phyloP scores from a whole-genome alignment of 1,140 invertebrate species.

The Drosophila lini region DNA sequence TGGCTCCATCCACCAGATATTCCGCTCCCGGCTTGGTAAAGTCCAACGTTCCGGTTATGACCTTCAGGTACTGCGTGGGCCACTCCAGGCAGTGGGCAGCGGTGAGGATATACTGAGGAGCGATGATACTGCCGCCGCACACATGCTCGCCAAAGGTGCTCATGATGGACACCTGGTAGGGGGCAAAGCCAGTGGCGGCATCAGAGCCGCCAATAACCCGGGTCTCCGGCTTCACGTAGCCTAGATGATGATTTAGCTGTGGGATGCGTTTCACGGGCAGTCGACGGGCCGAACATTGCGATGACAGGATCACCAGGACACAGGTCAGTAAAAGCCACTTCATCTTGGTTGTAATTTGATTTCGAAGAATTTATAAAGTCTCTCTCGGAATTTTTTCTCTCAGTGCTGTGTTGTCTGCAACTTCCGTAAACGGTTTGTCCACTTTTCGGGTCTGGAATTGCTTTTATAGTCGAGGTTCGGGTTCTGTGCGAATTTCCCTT shows the following conservation, averaged over 20 bases:
- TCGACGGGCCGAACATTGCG: conserved; percentile 24
- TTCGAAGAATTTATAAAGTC: not conserved
- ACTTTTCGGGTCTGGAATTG: conserved; percentile 13
- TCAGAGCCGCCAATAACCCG: conserved; percentile 84
- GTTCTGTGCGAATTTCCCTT: conserved; percentile 37
- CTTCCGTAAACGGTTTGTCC: conserved; percentile 49
- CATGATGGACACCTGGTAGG: conserved; percentile 85
- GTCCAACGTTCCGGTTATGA: conserved; percentile 70
- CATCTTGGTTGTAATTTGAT: conserved; percentile 33
- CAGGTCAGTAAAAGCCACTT: conserved; percentile 34
- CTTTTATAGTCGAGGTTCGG: conserved; percentile 57
- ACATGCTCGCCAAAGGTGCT: conserved; percentile 75
- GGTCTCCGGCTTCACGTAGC: conserved; percentile 44
- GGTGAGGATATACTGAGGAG: conserved; percentile 79
- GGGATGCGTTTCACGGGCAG: conserved; percentile 1
- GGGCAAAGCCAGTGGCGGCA: conserved; percentile 78
- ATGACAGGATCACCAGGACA: conserved; percentile 27
- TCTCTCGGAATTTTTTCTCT: not conserved
- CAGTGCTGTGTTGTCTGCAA: conserved; percentile 30
- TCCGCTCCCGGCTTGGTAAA: conserved; percentile 65
- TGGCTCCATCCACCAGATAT: conserved; percentile 55
- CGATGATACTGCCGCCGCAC: conserved; percentile 85
- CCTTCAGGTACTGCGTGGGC: conserved; percentile 69
- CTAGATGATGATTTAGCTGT: conserved; percentile 35
- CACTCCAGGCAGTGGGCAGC: conserved; percentile 85